Evolutionary conservation across 2,797 vertebrate genomes (phyloP).

Genomic region (Menidia menidia): DNA sequence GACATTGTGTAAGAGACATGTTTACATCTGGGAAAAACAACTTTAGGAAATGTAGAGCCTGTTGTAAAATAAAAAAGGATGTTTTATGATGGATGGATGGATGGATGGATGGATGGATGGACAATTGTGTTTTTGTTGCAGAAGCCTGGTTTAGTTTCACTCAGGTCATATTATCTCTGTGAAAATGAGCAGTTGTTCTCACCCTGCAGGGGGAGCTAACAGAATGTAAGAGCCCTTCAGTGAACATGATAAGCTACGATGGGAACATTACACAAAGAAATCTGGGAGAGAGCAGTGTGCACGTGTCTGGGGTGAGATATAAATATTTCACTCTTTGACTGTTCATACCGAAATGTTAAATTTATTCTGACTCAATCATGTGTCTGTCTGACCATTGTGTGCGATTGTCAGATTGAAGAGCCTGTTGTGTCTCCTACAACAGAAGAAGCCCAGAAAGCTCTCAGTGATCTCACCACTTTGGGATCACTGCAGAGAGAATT

Average conservation of each 20-base stretch:
- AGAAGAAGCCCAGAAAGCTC: slow-evolving; percentile 75
- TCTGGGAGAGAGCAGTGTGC: slow-evolving; percentile 62
- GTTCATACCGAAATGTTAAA: not conserved
- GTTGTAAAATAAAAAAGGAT: not conserved
- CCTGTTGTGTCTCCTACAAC: slow-evolving; percentile 71
- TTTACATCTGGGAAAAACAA: too few species aligned
- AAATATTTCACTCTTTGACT: not conserved
- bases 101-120: too few species aligned
- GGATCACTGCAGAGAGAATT: slow-evolving; percentile 83
- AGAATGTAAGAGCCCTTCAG: slow-evolving; percentile 27
- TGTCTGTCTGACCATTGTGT: slow-evolving; percentile 13
- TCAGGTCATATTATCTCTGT: not conserved
- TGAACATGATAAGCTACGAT: slow-evolving; percentile 83
- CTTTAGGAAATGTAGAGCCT: too few species aligned
- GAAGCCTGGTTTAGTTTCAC: not conserved
- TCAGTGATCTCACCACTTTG: slow-evolving; percentile 77
- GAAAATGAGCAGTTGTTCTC: slow-evolving; percentile 15
- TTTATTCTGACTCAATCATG: not conserved
- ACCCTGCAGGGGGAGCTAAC: slow-evolving; percentile 59
- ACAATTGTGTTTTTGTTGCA: not conserved
- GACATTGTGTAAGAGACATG: not conserved
- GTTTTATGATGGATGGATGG: too few species aligned
- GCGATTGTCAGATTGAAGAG: slow-evolving; percentile 59
- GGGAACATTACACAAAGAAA: slow-evolving; percentile 77
- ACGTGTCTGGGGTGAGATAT: slow-evolving; percentile 66